Percentiles rank a stretch among this genome's conserved stretches.
phyloP scores from a whole-genome alignment of 1,140 invertebrate genomes.

The Caenorhabditis briggsae region DNA sequence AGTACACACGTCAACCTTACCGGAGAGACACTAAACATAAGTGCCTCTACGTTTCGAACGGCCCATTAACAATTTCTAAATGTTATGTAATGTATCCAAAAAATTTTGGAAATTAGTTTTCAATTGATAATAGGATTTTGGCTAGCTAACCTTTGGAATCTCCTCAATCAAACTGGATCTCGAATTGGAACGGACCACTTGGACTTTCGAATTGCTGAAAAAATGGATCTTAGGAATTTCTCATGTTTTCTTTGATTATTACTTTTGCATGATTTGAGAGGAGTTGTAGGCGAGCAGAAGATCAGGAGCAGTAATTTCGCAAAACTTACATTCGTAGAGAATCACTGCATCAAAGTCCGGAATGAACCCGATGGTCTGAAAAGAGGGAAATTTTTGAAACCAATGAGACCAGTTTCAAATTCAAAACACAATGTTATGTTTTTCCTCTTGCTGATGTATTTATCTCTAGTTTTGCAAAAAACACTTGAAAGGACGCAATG shows the following conservation, averaged over 20 bases:
- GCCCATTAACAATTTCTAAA: conserved; percentile 39
- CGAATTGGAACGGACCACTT: conserved; percentile 34
- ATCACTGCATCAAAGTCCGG: conserved; percentile 72
- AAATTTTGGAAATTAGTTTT: not conserved
- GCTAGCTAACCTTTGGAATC: conserved; percentile 23
- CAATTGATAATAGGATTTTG: not conserved
- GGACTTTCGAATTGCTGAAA: conserved; percentile 27
- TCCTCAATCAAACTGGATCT: conserved; percentile 31
- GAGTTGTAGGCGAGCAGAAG: conserved; percentile 74
- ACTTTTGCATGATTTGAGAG: conserved; percentile 66
- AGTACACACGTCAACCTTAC: conserved; percentile 50
- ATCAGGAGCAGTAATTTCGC: conserved; percentile 73
- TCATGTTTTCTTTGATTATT: not conserved
- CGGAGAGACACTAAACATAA: conserved; percentile 22
- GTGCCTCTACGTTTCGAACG: conserved; percentile 52
- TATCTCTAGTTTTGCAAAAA: not conserved
- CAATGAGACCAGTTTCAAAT: not conserved
- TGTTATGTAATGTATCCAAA: not conserved
- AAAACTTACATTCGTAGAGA: conserved; percentile 75
- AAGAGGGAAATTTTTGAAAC: not conserved
- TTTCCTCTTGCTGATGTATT: too few species aligned
- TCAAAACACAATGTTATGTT: not conserved
- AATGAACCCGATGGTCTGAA: conserved; percentile 68
- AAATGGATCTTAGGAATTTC: not conserved
- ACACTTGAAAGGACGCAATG: not conserved